Evolutionary conservation across 2,888 invertebrate species (phyloP), one percentile per base, ranked within the genome.

Genomic region (Athrips mouffetella): DNA sequence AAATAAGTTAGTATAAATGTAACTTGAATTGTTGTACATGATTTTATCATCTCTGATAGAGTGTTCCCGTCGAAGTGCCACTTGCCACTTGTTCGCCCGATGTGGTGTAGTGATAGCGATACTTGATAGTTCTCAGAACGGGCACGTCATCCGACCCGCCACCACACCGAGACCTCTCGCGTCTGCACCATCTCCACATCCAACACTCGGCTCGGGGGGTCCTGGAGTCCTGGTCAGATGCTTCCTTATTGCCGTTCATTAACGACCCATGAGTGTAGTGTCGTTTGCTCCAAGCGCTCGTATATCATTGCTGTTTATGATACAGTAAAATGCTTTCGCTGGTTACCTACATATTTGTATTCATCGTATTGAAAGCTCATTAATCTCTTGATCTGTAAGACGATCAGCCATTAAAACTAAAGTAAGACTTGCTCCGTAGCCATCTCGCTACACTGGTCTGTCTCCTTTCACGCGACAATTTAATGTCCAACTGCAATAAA

Each of bases 161-260:
- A 15, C 40, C 40, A 40, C 13, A 5, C 3, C 40, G 4, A 25
- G 25, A 40, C 8, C 40, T 18, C 23, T 8, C 15, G 13, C 23
- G 10, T 2, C 11, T 25, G 7, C 11, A 4, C 8, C 5, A 20
- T 21, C 25, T 7, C 23, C 13, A 27, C 11, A 11, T 23, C 1
- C 6, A 6, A 13, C 11, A 2, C 13, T n/a, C 10, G 6, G 13
- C 7, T 41, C 13, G 15, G 13, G n/a, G 18, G 42, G 16, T 29
- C 42, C 16, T 13, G 10, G 11, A 15, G 11, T 25, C 10, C 18
- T 29, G 42, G 42, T n/a, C 15, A 18, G 42, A 15, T 42, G 42
- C 29, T 42, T 42, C 42, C 42, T 42, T 27, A 42, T 42, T 29
- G 42, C 18, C 18, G 10, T 42, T 42, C 42, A 42, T 29, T 42